Conservation (phyloP, 2,113 vertebrate genomes). For the Neofelis nebulosa region DNA sequence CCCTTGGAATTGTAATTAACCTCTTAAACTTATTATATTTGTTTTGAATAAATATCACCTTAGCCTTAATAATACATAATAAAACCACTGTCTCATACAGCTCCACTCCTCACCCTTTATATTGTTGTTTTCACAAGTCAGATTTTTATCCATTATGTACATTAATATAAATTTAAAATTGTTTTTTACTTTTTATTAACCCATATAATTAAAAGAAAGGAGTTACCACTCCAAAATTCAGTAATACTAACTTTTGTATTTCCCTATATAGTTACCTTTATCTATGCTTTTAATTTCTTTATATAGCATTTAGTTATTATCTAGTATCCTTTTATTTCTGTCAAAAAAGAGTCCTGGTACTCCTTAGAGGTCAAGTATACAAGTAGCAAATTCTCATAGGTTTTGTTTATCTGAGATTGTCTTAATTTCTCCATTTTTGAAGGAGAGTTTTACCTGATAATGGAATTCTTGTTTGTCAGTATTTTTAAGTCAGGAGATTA, state of each 20-base stretch:
- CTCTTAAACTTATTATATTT: neutral
- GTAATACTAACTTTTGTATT: neutral
- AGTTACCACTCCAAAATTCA: neutral
- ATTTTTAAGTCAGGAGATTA: neutral
- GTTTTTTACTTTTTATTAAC: neutral
- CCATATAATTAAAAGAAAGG: neutral
- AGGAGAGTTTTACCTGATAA: neutral
- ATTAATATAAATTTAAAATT: neutral
- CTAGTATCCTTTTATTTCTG: neutral
- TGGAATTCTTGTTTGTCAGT: neutral
- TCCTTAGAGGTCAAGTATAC: neutral
- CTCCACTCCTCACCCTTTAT: neutral
- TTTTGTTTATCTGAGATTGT: neutral
- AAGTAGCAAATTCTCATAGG: neutral
- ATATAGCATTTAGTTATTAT: neutral
- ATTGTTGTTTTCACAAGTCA: neutral
- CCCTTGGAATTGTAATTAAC: neutral
- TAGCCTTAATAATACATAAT: neutral
- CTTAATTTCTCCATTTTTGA: neutral
- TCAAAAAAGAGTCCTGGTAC: neutral
- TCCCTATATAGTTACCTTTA: neutral
- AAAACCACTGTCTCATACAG: neutral
- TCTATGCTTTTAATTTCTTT: neutral
- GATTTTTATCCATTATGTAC: neutral
- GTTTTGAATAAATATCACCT: neutral